Percentiles rank a stretch among this genome's conserved stretches.
Conservation (phyloP, 2,797 vertebrate species). For the Micromesistius poutassou region DNA sequence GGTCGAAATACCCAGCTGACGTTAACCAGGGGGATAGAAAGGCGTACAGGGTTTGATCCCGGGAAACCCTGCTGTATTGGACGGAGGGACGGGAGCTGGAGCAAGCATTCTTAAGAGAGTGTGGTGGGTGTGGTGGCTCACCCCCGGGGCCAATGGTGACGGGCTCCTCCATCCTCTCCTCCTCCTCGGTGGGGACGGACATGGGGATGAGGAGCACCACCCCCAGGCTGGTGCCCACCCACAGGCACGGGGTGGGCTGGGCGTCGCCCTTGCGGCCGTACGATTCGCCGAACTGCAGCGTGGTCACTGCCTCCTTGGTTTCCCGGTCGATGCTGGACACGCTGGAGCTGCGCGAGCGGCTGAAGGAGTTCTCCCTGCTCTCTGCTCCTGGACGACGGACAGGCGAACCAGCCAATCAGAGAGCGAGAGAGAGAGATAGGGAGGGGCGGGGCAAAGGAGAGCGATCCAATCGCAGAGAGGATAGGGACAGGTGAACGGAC, state of each 20-base stretch:
- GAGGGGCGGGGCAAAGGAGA: background rate
- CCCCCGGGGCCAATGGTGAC: conserved; percentile 86
- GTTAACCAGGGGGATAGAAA: background rate
- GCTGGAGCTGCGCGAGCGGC: conserved; percentile 95
- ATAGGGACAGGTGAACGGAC: background rate
- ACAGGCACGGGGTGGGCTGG: conserved; percentile 84
- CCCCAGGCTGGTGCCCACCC: conserved; percentile 94
- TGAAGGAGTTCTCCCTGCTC: conserved; percentile 94
- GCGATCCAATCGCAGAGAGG: background rate
- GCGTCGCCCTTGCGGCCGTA: conserved; percentile 84
- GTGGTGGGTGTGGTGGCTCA: conserved; percentile 64
- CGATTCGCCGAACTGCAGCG: conserved; percentile 90
- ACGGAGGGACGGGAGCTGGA: background rate
- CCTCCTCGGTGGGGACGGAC: conserved; percentile 83
- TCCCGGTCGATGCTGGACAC: conserved; percentile 97
- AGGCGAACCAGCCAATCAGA: background rate
- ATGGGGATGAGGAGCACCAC: conserved; percentile 87
- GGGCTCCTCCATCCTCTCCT: conserved; percentile 85
- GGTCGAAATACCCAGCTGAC: background rate
- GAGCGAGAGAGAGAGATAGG: background rate
- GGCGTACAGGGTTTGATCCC: no score
- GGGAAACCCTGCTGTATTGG: no score
- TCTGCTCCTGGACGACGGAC: conserved; percentile 66
- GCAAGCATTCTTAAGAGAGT: background rate
- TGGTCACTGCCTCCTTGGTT: conserved; percentile 91